Conservation (phyloP, 2,888 invertebrate species). For the Dasysyrphus albostriatus region DNA sequence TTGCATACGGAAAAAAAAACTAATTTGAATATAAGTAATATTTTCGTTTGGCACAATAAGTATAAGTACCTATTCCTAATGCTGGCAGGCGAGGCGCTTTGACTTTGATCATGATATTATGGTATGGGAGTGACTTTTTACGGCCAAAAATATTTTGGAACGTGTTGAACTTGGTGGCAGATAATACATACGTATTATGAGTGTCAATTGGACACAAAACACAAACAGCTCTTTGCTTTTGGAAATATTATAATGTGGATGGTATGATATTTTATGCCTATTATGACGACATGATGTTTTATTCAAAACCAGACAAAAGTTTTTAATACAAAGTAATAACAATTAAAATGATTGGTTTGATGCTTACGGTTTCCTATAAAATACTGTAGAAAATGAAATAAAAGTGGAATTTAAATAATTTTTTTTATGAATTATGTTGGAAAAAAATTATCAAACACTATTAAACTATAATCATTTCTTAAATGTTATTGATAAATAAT, state of each 20-base stretch:
- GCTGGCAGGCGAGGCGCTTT: slow-evolving; percentile 59
- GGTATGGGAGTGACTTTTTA: slow-evolving; percentile 41
- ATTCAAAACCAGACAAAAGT: not conserved
- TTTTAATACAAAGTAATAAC: not conserved
- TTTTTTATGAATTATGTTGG: too few species aligned
- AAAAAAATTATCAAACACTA: too few species aligned
- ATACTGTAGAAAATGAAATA: not conserved
- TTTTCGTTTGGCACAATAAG: slow-evolving; percentile 57
- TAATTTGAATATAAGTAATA: slow-evolving; percentile 39
- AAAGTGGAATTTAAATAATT: too few species aligned
- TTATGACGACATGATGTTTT: slow-evolving; percentile 2
- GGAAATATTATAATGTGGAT: not conserved
- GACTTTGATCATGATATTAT: slow-evolving; percentile 58
- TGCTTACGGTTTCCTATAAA: not conserved
- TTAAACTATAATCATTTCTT: too few species aligned
- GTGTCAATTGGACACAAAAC: slow-evolving; percentile 36
- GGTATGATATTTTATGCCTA: slow-evolving; percentile 9
- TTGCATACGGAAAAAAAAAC: slow-evolving; percentile 57
- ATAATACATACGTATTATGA: slow-evolving; percentile 44
- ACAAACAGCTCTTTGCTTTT: slow-evolving; percentile 3
- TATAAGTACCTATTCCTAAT: not conserved
- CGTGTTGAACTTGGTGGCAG: slow-evolving; percentile 70
- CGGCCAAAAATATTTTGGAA: slow-evolving; percentile 44
- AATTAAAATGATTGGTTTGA: not conserved
- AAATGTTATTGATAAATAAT: too few species aligned